These are phyloP conservation scores for Drosophila rellima DNA, from an alignment of 2,888 invertebrate genomes.

Conservation along the genomic window DNA sequence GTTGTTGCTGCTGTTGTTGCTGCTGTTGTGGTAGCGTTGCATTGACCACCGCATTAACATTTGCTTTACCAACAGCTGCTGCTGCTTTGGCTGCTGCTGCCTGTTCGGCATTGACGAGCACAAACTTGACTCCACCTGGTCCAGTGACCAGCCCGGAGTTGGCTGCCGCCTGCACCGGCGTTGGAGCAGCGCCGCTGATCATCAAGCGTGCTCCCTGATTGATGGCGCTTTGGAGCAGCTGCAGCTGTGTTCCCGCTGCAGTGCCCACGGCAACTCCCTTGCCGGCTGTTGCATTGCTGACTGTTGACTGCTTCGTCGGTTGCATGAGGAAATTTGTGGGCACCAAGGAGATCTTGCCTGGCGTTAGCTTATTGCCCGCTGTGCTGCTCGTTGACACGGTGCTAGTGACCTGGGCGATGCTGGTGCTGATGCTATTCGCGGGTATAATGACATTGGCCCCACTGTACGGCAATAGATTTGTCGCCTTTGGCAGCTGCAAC, in stretches of 20 bases:
- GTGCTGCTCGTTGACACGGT: conserved; percentile 49
- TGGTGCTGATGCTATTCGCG: conserved; percentile 56
- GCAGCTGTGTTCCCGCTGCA: conserved; percentile 58
- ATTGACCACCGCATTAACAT: conserved; percentile 3
- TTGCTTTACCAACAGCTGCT: conserved; percentile 50
- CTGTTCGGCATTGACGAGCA: conserved; percentile 84
- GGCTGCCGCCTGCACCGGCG: conserved; percentile 48
- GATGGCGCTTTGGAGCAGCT: conserved; percentile 69
- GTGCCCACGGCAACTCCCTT: conserved; percentile 34
- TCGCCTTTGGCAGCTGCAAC: conserved; percentile 71
- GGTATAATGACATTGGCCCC: conserved; percentile 58
- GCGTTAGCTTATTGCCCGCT: conserved; percentile 37
- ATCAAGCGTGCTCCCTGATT: conserved; percentile 74
- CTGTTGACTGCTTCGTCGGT: conserved; percentile 66
- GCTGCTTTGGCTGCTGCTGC: conserved; percentile 59
- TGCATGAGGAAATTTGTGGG: conserved; percentile 85
- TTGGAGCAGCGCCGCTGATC: conserved; percentile 59
- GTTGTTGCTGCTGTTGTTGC: conserved; percentile 40
- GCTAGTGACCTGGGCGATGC: conserved; percentile 39
- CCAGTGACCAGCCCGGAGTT: conserved; percentile 74
- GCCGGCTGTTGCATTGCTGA: conserved; percentile 18
- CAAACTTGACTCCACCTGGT: conserved; percentile 84
- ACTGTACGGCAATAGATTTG: conserved; percentile 49
- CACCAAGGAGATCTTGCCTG: conserved; percentile 85
- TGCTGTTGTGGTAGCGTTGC: conserved; percentile 43